These are phyloP conservation scores for Erebia epiphron DNA, from an alignment of 2,888 invertebrate species.

Conservation along the genomic window DNA sequence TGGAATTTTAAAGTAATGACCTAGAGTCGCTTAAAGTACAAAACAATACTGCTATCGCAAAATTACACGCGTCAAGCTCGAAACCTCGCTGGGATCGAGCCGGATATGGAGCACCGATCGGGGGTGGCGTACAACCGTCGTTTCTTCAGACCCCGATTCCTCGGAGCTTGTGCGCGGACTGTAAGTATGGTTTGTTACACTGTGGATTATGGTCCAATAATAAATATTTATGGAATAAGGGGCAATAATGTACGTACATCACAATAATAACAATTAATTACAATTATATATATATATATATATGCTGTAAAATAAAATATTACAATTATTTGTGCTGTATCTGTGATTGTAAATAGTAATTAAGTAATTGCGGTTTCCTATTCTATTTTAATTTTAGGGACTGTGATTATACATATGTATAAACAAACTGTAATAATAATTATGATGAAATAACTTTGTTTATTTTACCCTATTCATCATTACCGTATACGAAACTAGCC, in stretches of 20 bases:
- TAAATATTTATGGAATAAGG: conserved; percentile 13
- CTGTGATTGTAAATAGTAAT: conserved; percentile 36
- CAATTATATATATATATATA: too few species aligned
- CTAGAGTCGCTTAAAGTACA: too few species aligned
- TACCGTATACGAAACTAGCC: background rate
- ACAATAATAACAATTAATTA: conserved; percentile 19
- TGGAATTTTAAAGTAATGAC: too few species aligned
- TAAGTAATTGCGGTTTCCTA: conserved; percentile 29
- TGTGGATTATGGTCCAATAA: too few species aligned
- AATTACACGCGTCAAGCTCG: too few species aligned
- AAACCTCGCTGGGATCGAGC: too few species aligned
- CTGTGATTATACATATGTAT: conserved; percentile 3
- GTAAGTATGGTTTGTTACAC: too few species aligned
- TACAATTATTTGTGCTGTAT: conserved; percentile 27
- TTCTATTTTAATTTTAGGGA: conserved; percentile 2
- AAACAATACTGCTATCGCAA: too few species aligned
- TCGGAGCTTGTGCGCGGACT: too few species aligned
- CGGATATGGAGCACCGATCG: too few species aligned
- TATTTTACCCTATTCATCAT: conserved; percentile 19
- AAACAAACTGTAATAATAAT: conserved; percentile 27
- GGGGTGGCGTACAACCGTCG: too few species aligned
- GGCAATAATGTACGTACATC: conserved; percentile 37
- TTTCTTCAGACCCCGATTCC: too few species aligned
- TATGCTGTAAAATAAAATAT: conserved; percentile 29
- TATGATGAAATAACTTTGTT: conserved; percentile 9